phyloP scores from a whole-genome alignment of 2,888 invertebrate species.

The Leptinotarsa haldemani region DNA sequence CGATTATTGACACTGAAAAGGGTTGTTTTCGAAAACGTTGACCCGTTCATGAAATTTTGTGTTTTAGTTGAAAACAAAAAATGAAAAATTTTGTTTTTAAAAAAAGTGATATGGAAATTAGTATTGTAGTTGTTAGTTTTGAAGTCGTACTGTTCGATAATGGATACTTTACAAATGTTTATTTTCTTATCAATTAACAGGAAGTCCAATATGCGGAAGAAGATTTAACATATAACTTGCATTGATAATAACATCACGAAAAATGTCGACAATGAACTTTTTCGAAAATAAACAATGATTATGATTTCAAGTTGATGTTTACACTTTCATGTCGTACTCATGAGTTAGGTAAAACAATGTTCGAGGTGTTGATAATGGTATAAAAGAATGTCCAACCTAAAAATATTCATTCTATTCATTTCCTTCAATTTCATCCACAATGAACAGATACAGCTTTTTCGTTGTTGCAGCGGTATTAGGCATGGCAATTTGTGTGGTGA shows the following conservation, averaged over 20 bases:
- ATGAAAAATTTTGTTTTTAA: too few relatives aligned
- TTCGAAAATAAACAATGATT: constrained; percentile 28
- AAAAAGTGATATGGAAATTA: too few relatives aligned
- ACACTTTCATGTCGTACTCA: constrained; percentile 26
- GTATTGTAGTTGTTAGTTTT: too few relatives aligned
- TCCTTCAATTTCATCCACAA: not conserved
- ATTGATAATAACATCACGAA: constrained; percentile 23
- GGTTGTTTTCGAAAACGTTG: too few relatives aligned
- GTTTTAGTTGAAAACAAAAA: too few relatives aligned
- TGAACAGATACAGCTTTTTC: constrained; percentile 16
- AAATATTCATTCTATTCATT: not conserved
- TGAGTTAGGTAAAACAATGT: constrained; percentile 2
- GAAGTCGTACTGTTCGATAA: too few relatives aligned
- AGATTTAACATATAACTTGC: not conserved
- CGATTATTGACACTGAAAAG: too few relatives aligned
- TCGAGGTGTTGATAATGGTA: constrained; percentile 23
- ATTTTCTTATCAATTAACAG: not conserved
- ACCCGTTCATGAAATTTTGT: too few relatives aligned
- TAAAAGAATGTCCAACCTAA: constrained; percentile 24
- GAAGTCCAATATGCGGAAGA: not conserved
- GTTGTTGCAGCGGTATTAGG: constrained; percentile 21
- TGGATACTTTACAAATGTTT: too few relatives aligned
- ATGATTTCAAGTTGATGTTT: constrained; percentile 36
- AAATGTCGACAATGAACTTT: constrained; percentile 33
- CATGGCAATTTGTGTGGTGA: constrained; percentile 25